Percentiles rank a stretch among this genome's conserved stretches.
phyloP scores from a whole-genome alignment of 2,888 invertebrate genomes.

The Epinotia brunnichana region DNA sequence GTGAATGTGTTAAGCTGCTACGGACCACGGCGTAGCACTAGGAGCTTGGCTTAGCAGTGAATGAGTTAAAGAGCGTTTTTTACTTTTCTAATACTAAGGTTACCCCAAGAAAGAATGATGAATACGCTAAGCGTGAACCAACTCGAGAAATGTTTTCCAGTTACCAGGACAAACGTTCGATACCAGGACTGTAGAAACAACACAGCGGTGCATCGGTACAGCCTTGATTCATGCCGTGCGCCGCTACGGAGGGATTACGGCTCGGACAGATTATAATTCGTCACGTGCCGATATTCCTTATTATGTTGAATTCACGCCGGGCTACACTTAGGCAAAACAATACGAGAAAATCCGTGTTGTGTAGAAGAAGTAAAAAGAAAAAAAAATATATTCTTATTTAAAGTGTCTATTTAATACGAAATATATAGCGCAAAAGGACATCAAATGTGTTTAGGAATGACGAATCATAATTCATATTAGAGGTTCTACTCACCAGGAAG shows the following conservation, averaged over 20 bases:
- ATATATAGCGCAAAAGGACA: background rate
- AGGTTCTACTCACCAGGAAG: background rate
- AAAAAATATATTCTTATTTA: no score
- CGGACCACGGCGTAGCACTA: no score
- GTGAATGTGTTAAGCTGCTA: no score
- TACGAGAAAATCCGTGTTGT: background rate
- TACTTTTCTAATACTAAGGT: no score
- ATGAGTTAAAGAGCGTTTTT: no score
- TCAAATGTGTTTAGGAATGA: background rate
- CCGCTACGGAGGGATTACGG: constrained; percentile 61
- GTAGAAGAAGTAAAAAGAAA: no score
- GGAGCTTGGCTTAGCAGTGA: no score
- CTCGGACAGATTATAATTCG: constrained; percentile 67
- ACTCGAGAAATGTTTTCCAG: background rate
- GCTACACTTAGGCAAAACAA: constrained; percentile 2
- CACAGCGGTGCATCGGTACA: constrained; percentile 48
- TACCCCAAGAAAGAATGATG: background rate
- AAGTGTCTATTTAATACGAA: no score
- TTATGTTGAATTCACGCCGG: constrained; percentile 52
- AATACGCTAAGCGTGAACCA: background rate
- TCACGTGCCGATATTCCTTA: constrained; percentile 63
- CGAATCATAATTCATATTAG: background rate
- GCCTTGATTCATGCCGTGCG: constrained; percentile 59
- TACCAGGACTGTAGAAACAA: constrained; percentile 38
- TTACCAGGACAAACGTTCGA: constrained; percentile 43